Evolutionary conservation across 2,113 vertebrate species (phyloP).

Genomic region (Oriolus oriolus): DNA sequence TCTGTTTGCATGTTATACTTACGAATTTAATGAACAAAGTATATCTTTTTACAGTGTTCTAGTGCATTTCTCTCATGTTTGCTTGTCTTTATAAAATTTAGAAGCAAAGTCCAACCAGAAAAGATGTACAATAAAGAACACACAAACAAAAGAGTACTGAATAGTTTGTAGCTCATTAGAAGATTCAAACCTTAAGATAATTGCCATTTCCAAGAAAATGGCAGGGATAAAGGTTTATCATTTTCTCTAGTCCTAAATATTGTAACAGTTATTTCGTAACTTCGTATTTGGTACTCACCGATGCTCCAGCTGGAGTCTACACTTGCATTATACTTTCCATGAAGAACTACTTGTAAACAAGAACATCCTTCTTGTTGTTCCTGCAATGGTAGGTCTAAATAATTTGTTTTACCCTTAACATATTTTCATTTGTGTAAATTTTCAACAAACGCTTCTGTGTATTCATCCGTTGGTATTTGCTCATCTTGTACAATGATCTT

Average conservation of each 20-base stretch:
- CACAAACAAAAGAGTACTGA: neutral
- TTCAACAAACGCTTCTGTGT: neutral
- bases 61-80: neutral
- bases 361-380: neutral
- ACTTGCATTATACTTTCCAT: slow-evolving; percentile 11
- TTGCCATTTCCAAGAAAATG: slow-evolving; percentile 40
- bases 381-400: neutral
- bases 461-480: neutral
- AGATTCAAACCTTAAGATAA: slow-evolving; percentile 18
- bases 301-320: neutral
- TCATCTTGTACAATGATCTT: neutral
- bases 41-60: neutral
- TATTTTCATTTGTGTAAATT: neutral
- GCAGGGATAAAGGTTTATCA: neutral
- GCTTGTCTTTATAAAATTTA: neutral
- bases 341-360: neutral
- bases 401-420: neutral
- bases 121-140: slow-evolving; percentile 13
- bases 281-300: neutral
- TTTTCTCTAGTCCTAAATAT: neutral
- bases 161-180: slow-evolving; percentile 27
- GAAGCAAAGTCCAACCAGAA: neutral
- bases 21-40: neutral
- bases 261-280: neutral
- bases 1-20: neutral